Evolutionary conservation across 1,140 invertebrate species (phyloP), one percentile per base, ranked within the genome.

Genomic region (Phymorhynchus buccinoides): DNA sequence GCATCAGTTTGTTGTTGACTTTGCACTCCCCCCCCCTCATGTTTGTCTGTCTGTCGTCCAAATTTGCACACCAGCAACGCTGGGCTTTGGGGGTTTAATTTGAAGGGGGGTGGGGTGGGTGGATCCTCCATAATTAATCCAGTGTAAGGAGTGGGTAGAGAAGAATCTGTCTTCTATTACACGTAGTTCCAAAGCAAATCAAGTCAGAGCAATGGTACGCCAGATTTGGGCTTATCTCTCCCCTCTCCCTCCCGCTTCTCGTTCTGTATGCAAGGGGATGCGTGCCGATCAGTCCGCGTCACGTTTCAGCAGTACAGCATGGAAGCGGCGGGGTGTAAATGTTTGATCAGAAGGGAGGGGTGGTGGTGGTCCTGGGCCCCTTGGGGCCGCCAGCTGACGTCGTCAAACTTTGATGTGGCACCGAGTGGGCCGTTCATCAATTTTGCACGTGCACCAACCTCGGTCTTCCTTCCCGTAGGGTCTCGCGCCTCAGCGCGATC

Each of bases 371-470:
- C 37, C 7, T 12, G 14, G 14, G 37, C 14, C 37, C 37, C 73
- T 9, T 1, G 12, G 14, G 73, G 73, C 73, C 14, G 6, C 73
- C 73, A 41, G 32, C 73, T 41, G 35, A 41, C 35, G 73, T 41
- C 37, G 73, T 75, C 73, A 75, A 75, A 75, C 73, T 75, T 75
- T 75, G 18, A 75, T 75, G 73, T 14, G 9, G 37, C 37, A 27
- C 73, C 9, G 37, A 41, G 30, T 62, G 73, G 73, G 42, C 37
- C 9, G 73, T 14, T 75, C 18, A 75, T 75, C 37, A 41, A 75
- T 75, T 39, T 75, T 75, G 73, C 73, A 75, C 73, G 35, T 27
- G 14, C 73, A 27, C 22, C 56, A 27, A 27, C 56, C 56, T 62
- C 56, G 6, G 56, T 62, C 56, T 62, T 62, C 48, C 48, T 18